Evolutionary conservation across 1,140 invertebrate genomes (phyloP), one percentile per base, ranked within the genome.

Genomic region (Musca domestica): DNA sequence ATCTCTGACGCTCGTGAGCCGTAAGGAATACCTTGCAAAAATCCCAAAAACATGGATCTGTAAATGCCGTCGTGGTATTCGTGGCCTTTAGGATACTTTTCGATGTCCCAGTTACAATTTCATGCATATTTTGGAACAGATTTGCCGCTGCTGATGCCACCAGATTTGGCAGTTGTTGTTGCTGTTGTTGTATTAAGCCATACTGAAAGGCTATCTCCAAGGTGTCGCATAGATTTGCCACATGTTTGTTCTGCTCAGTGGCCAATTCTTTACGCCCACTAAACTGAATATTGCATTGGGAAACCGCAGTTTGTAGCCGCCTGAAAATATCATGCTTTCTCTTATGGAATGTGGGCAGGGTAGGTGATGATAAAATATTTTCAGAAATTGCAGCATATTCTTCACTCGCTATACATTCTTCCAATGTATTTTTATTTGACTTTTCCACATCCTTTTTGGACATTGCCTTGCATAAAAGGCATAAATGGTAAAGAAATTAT

Each of bases 1-100:
- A 95, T 46, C 93, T 84, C 74, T 95, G 90, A 51, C 88, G 85
- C 75, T 95, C 94, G 77, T 95, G 92, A 76, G 88, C 87, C 19
- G 90, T 94, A 48, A 95, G 76, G 72, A 91, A 86, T 67, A 84
- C 83, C 67, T 85, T 84, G 64, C 90, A 83, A 76, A 86, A 89
- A 14, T 87, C 86, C 89, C 89, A 91, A 61, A 81, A 78, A 5
- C 70, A 77, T 14, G 58, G 52, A 27, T 79, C 74, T 23, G 73
- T 74, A 49, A 58, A 71, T 47, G 54, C 22, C 2, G 12, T 22
- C 10, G 52, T 15, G 1, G 15, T 1, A 12, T 47, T 25, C 6
- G 17, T 30, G 14, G n/a, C 20, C 47, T 61, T 67, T 12, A 3
- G 0, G 34, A 19, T 25, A 52, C 41, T 30, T 15, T 49, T 15